phyloP scores from a whole-genome alignment of 2,797 vertebrate species.

The Enteromius radiatus region DNA sequence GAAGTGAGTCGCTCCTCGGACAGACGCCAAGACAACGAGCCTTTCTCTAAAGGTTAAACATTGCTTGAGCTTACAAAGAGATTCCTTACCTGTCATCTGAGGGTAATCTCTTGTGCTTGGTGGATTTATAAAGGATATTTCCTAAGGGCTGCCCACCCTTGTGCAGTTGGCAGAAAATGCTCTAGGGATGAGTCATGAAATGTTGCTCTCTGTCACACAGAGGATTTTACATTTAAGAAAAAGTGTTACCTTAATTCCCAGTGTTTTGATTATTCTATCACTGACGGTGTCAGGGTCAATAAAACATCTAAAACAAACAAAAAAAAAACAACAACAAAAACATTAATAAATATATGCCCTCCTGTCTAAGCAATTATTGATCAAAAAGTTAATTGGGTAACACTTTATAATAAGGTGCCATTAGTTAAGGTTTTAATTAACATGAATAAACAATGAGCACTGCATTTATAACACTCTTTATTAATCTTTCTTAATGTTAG shows the following conservation, averaged over 20 bases:
- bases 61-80: constrained; percentile 45
- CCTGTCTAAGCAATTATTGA: background rate
- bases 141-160: constrained; percentile 30
- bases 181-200: constrained; percentile 24
- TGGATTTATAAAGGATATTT: constrained; percentile 43
- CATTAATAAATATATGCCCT: background rate
- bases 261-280: background rate
- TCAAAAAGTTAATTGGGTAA: too few relatives aligned
- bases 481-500: too few relatives aligned
- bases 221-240: constrained; percentile 8
- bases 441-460: too few relatives aligned
- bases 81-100: constrained; percentile 50
- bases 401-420: too few relatives aligned
- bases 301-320: background rate
- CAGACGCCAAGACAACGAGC: constrained; percentile 38
- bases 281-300: background rate
- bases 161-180: constrained; percentile 34
- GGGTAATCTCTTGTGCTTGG: constrained; percentile 40
- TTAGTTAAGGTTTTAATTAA: too few relatives aligned
- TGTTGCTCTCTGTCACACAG: background rate
- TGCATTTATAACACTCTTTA: too few relatives aligned
- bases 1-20: constrained; percentile 29
- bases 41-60: constrained; percentile 51
- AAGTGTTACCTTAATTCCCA: background rate
- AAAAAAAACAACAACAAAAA: too few relatives aligned